A percentile compares a stretch with the other conserved stretches of the same genome.
Evolutionary conservation across 2,888 invertebrate genomes (phyloP).

Genomic region (Papilio elwesi): DNA sequence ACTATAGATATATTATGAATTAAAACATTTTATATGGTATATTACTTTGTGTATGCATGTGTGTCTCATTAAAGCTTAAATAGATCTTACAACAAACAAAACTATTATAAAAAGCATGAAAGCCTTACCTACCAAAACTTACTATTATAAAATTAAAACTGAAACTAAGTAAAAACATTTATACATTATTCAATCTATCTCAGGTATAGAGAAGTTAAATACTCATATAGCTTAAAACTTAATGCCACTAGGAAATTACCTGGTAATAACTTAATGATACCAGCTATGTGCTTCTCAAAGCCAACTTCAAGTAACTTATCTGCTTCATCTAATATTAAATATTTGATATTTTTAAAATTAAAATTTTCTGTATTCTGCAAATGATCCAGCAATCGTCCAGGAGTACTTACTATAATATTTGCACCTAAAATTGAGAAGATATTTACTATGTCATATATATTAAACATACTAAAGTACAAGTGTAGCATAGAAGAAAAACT

Average conservation of each 20-base stretch:
- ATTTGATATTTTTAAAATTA: slow-evolving; percentile 94
- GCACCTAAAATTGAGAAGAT: slow-evolving; percentile 80
- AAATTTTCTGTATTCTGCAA: slow-evolving; percentile 95
- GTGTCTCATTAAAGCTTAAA: too few species aligned
- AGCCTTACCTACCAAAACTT: too few species aligned
- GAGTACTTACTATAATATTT: slow-evolving; percentile 97
- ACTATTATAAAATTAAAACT: too few species aligned
- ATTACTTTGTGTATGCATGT: too few species aligned
- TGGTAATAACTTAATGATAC: slow-evolving; percentile 94
- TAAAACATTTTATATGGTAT: too few species aligned
- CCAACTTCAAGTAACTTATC: slow-evolving; percentile 98
- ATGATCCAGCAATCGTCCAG: slow-evolving; percentile 97
- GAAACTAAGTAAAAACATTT: too few species aligned
- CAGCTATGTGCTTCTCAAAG: slow-evolving; percentile 97
- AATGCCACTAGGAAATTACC: slow-evolving; percentile 54
- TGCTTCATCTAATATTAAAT: slow-evolving; percentile 97
- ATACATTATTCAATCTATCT: too few species aligned
- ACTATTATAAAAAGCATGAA: too few species aligned
- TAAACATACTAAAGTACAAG: background rate
- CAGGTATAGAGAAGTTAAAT: background rate
- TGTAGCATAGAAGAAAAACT: too few species aligned
- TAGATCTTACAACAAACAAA: too few species aligned
- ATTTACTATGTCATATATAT: background rate
- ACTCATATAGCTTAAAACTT: slow-evolving; percentile 33
- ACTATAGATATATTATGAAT: too few species aligned